phyloP scores from a whole-genome alignment of 92 coral and sea anemone genomes.

The Epizoanthus stellaris region DNA sequence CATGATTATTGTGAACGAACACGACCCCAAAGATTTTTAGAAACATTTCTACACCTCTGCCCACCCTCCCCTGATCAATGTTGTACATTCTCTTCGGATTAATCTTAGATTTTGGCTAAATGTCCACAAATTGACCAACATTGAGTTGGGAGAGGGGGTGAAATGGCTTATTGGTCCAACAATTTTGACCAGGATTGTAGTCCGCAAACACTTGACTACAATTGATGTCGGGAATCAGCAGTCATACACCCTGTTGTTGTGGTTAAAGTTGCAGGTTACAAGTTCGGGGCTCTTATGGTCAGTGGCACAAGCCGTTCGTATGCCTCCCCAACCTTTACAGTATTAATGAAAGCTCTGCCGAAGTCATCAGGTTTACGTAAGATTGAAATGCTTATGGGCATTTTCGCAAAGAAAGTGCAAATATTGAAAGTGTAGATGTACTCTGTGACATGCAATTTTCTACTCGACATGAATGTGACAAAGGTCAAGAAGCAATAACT shows the following conservation, averaged over 20 bases:
- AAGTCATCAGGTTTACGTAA: slow-evolving; percentile 57
- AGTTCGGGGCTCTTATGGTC: slow-evolving; percentile 71
- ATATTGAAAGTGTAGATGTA: slow-evolving; percentile 58
- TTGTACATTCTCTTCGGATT: too few species aligned
- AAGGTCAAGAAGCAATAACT: slow-evolving; percentile 51
- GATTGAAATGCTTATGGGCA: slow-evolving; percentile 72
- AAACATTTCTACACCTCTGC: too few species aligned
- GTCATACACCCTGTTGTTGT: slow-evolving; percentile 65
- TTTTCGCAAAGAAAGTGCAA: slow-evolving; percentile 67
- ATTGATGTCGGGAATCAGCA: slow-evolving; percentile 51
- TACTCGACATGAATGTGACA: slow-evolving; percentile 48
- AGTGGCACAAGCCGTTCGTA: slow-evolving; percentile 78
- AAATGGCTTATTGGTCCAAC: too few species aligned
- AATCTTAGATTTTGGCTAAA: too few species aligned
- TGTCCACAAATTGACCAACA: too few species aligned
- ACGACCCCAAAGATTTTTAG: too few species aligned
- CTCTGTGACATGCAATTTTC: slow-evolving; percentile 55
- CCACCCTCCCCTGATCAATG: too few species aligned
- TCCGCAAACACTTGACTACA: too few species aligned
- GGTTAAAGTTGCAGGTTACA: slow-evolving; percentile 54
- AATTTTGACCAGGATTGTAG: too few species aligned
- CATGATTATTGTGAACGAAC: too few species aligned
- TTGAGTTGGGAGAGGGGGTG: too few species aligned
- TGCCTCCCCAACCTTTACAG: slow-evolving; percentile 71
- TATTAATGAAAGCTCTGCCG: slow-evolving; percentile 63